Evolutionary conservation across 2,797 vertebrate genomes (phyloP).

Genomic region (Hippopotamyrus pictus): DNA sequence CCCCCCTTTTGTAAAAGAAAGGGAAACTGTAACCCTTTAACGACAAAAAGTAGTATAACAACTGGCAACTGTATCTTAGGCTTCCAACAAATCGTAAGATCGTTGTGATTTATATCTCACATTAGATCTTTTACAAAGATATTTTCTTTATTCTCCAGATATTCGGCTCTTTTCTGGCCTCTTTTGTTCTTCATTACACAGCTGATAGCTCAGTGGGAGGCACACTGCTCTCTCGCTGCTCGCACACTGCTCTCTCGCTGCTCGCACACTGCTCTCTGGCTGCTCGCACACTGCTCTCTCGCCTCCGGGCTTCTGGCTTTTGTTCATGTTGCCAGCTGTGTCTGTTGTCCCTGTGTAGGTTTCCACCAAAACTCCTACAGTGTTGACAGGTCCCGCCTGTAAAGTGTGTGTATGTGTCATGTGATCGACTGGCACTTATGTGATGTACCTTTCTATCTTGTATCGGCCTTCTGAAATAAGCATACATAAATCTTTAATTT

Average conservation of each 20-base stretch:
- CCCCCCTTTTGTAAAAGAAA: not conserved
- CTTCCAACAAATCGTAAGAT: not conserved
- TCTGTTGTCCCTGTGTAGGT: not conserved
- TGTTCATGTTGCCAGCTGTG: not conserved
- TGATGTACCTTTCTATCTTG: not conserved
- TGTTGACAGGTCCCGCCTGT: not conserved
- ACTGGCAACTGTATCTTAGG: not conserved
- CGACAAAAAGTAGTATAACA: not conserved
- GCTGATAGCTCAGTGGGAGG: not conserved
- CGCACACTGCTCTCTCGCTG: no score
- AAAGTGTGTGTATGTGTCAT: not conserved
- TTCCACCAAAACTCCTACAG: not conserved
- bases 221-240: not conserved
- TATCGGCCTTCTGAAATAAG: not conserved
- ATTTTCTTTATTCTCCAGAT: not conserved
- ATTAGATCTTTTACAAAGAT: not conserved
- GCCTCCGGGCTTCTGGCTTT: not conserved
- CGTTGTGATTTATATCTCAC: not conserved
- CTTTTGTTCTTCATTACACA: not conserved
- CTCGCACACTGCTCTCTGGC: no score
- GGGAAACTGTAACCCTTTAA: not conserved
- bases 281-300: not conserved
- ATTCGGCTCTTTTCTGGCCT: not conserved
- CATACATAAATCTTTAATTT: not conserved
- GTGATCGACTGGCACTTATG: not conserved